A percentile compares a stretch with the other conserved stretches of the same genome.
phyloP scores from a whole-genome alignment of 1,140 invertebrate species.

The Drosophila repletoides region DNA sequence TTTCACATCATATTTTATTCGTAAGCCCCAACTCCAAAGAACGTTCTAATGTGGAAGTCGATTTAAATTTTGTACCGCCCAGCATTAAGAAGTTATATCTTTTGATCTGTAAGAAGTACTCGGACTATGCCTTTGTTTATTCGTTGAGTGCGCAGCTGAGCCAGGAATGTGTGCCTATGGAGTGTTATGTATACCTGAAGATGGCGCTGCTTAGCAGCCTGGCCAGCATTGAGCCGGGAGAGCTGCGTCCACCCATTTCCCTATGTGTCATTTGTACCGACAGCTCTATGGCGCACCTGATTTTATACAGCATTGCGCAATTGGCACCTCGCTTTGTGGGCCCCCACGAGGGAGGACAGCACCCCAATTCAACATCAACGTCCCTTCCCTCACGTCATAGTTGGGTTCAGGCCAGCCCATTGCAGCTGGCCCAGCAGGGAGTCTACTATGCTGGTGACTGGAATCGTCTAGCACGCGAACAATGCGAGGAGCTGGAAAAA shows the following conservation, averaged over 20 bases:
- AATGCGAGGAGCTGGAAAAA: slow-evolving; percentile 42
- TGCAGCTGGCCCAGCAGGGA: slow-evolving; percentile 68
- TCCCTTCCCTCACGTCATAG: slow-evolving; percentile 38
- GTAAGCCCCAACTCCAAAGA: background rate
- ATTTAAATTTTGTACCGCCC: slow-evolving; percentile 49
- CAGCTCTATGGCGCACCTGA: slow-evolving; percentile 35
- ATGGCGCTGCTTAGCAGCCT: slow-evolving; percentile 69
- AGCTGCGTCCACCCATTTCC: slow-evolving; percentile 59
- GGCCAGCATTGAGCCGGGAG: slow-evolving; percentile 52
- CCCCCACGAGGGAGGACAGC: slow-evolving; percentile 47
- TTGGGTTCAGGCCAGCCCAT: slow-evolving; percentile 60
- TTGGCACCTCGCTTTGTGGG: slow-evolving; percentile 66
- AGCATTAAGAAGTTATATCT: slow-evolving; percentile 48
- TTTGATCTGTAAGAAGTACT: slow-evolving; percentile 48
- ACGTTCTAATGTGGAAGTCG: background rate
- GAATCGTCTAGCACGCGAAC: slow-evolving; percentile 53
- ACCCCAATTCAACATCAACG: background rate
- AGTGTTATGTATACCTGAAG: slow-evolving; percentile 68
- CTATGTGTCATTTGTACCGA: slow-evolving; percentile 63
- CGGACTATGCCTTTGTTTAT: slow-evolving; percentile 74
- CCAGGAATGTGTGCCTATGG: slow-evolving; percentile 69
- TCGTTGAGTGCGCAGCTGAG: slow-evolving; percentile 60
- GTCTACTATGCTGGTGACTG: slow-evolving; percentile 74
- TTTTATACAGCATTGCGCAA: slow-evolving; percentile 58
- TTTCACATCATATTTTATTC: slow-evolving; percentile 1